phyloP scores from a whole-genome alignment of 1,140 invertebrate species.

The Nomia melanderi region DNA sequence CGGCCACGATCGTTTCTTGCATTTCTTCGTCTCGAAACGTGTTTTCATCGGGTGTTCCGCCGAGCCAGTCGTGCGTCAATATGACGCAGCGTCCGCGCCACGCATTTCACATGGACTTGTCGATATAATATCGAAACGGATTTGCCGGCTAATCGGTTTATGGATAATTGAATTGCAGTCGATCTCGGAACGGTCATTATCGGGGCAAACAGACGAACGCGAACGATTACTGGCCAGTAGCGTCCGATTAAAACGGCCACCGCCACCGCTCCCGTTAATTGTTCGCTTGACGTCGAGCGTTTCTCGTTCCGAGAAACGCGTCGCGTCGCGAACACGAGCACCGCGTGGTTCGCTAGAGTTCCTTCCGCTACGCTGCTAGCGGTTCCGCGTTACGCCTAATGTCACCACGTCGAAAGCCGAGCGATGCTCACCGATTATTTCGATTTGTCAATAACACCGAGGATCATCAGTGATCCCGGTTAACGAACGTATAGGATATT shows the following conservation, averaged over 20 bases:
- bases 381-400: too few relatives aligned
- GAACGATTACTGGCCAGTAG: neutral
- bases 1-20: too few relatives aligned
- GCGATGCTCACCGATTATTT: too few relatives aligned
- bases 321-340: too few relatives aligned
- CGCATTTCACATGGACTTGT: neutral
- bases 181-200: neutral
- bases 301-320: neutral
- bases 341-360: too few relatives aligned
- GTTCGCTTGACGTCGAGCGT: neutral
- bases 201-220: neutral
- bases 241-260: neutral
- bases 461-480: too few relatives aligned
- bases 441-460: too few relatives aligned
- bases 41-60: too few relatives aligned
- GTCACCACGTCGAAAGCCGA: too few relatives aligned
- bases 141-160: conserved; percentile 3
- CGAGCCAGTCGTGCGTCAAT: neutral
- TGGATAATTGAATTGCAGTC: neutral
- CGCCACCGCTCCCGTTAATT: neutral
- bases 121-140: neutral
- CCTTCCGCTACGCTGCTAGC: too few relatives aligned
- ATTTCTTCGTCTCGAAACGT: too few relatives aligned
- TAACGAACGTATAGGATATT: too few relatives aligned
- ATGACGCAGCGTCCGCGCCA: neutral